A percentile compares a stretch with the other conserved stretches of the same genome.
Conservation (phyloP, 2,113 vertebrate species). For the Corvus cornix region DNA sequence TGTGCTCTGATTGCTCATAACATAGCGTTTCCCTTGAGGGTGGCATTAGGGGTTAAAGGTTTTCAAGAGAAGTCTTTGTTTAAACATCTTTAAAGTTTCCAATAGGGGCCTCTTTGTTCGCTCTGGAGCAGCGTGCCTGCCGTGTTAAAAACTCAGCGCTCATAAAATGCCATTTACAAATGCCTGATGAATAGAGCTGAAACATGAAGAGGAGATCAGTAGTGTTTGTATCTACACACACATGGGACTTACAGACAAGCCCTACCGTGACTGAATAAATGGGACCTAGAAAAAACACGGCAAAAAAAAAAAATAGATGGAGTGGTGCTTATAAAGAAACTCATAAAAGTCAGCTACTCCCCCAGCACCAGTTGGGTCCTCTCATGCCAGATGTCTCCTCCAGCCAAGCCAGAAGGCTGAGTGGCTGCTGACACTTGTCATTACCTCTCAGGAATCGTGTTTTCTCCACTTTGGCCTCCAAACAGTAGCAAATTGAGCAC, state of each 20-base stretch:
- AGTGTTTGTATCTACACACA: background rate
- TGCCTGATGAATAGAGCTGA: background rate
- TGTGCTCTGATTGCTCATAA: conserved; percentile 17
- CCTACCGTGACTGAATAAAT: background rate
- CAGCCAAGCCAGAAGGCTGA: background rate
- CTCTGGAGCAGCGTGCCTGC: conserved; percentile 6
- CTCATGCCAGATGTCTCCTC: background rate
- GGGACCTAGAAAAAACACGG: background rate
- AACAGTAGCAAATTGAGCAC: background rate
- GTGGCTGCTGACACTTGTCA: background rate
- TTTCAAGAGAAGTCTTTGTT: conserved; percentile 61
- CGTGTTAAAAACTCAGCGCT: background rate
- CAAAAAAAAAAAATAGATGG: background rate
- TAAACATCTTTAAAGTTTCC: conserved; percentile 51
- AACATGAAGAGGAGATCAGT: background rate
- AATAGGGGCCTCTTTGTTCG: conserved; percentile 55
- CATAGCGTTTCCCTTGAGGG: conserved; percentile 34
- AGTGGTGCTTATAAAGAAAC: background rate
- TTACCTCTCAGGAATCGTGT: background rate
- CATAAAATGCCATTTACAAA: conserved; percentile 44
- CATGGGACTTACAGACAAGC: background rate
- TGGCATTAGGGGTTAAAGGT: conserved; percentile 58
- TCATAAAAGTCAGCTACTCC: background rate
- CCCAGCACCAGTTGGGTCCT: background rate
- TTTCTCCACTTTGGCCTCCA: background rate